Evolutionary conservation across 2,888 invertebrate genomes (phyloP).

Genomic region (Campoplex capitator): DNA sequence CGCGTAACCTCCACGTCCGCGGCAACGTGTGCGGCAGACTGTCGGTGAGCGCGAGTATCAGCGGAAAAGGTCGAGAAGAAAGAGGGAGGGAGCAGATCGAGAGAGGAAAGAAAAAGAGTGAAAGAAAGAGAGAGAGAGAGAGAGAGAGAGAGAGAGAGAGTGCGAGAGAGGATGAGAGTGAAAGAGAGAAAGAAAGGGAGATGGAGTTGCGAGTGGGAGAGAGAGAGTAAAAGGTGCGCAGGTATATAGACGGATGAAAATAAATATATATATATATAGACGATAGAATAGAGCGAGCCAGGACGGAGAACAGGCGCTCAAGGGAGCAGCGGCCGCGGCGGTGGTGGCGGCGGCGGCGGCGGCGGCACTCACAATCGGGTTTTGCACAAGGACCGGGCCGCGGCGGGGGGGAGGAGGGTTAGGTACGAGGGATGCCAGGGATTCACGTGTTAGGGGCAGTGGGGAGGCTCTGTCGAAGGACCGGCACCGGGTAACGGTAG

Average conservation of each 20-base stretch:
- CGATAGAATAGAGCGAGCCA: constrained; percentile 2
- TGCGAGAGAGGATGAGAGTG: constrained; percentile 11
- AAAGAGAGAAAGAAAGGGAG: neutral
- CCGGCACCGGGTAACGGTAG: constrained; percentile 35
- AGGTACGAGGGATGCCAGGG: constrained; percentile 53
- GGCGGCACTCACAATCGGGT: constrained; percentile 68
- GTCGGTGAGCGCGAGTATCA: constrained; percentile 43
- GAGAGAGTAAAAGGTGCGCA: constrained; percentile 19
- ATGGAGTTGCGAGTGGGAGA: neutral
- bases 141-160: constrained; percentile 1
- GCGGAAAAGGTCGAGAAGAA: constrained; percentile 14
- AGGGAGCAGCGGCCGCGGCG: constrained; percentile 60
- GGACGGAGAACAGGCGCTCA: constrained; percentile 57
- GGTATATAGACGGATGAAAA: neutral
- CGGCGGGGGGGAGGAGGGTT: constrained; percentile 24
- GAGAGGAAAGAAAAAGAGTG: constrained; percentile 37
- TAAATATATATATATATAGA: too few relatives aligned
- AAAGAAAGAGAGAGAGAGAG: constrained; percentile 29
- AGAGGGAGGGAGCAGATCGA: constrained; percentile 12
- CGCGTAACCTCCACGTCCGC: constrained; percentile 37
- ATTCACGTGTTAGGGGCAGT: constrained; percentile 56
- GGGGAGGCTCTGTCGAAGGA: constrained; percentile 42
- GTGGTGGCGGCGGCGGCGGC: constrained; percentile 23
- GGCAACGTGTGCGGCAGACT: constrained; percentile 50
- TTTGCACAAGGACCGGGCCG: constrained; percentile 55